Conservation (phyloP, 2,888 invertebrate genomes). For the Peribatodes rhomboidaria region DNA sequence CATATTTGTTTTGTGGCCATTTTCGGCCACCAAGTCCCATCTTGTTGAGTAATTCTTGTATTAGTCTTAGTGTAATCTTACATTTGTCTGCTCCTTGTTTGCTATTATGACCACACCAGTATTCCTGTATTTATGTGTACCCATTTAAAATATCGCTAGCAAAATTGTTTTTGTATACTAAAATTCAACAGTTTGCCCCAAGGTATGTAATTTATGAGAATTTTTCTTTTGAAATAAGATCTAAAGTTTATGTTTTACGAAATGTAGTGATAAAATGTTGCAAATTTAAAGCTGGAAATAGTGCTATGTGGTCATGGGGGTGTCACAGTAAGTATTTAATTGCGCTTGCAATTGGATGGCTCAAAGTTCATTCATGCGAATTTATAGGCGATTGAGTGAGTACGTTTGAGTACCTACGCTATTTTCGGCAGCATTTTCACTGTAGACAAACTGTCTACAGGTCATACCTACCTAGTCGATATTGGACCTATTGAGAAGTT, state of each 20-base stretch:
- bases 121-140: conserved; percentile 7
- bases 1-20: neutral
- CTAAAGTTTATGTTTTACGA: conserved; percentile 13
- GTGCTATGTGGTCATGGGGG: neutral
- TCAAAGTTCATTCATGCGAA: no score
- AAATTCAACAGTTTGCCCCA: conserved; percentile 29
- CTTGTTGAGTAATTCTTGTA: conserved; percentile 65
- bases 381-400: no score
- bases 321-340: neutral
- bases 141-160: conserved; percentile 2
- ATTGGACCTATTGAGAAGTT: neutral
- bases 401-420: no score
- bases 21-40: conserved; percentile 26
- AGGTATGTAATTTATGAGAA: conserved; percentile 6
- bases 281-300: conserved; percentile 6
- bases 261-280: conserved; percentile 7
- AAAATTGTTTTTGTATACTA: conserved; percentile 24
- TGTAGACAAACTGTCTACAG: no score
- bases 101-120: conserved; percentile 38
- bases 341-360: no score
- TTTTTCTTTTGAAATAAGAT: conserved; percentile 15
- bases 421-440: no score
- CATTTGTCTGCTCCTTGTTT: conserved; percentile 66
- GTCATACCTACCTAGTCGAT: no score
- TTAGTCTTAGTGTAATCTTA: conserved; percentile 73